Base-by-base conservation (phyloP, 92 coral and sea anemone species). In the Siderastrea siderea region DNA sequence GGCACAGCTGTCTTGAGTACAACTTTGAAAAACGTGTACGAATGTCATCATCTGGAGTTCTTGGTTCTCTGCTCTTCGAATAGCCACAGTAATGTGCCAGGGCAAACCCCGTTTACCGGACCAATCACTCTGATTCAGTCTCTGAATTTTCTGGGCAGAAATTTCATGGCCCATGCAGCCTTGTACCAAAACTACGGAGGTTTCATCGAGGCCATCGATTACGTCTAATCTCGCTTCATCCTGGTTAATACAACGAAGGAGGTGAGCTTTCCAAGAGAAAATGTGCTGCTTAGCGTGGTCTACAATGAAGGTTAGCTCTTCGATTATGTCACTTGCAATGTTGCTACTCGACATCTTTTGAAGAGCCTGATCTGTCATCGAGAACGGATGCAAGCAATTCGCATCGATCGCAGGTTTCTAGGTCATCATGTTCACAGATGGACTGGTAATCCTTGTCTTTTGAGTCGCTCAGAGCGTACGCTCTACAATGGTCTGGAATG, bases 81-180 rank as follows among this genome's bases (percentile, higher is more conserved):
- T 74, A 16, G 95, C 92, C 50, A 88, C 95, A 47, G 95, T 92
- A n/a, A 88, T 15, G 86, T 92, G 92, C 90, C 90, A 88, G 78
- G 90, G 69, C 54, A 88, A 82, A 11, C 92, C 94, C 50, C 91
- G 81, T 49, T 91, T 91, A 10, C 68, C 87, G 66, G 86, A 90
- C 93, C 90, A 90, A 45, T 93, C 96, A 71, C 66, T 75, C 76
- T 93, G 94, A 60, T 89, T 93, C 58, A n/a, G n/a, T 93, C 94
- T 75, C 93, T 60, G 75, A 85, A 66, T 75, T 59, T 75, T 45
- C 83, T 77, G 6, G 89, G 84, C 76, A 85, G 45, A 55, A 75
- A 85, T 62, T 62, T 85, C 83, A 75, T 85, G 53, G 83, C 89
- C 75, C 89, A n/a, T n/a, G n/a, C n/a, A 85, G 76, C 76, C 89